Evolutionary conservation across 2,888 invertebrate genomes (phyloP), one percentile per base, ranked within the genome.

Genomic region (Argyresthia albistria): DNA sequence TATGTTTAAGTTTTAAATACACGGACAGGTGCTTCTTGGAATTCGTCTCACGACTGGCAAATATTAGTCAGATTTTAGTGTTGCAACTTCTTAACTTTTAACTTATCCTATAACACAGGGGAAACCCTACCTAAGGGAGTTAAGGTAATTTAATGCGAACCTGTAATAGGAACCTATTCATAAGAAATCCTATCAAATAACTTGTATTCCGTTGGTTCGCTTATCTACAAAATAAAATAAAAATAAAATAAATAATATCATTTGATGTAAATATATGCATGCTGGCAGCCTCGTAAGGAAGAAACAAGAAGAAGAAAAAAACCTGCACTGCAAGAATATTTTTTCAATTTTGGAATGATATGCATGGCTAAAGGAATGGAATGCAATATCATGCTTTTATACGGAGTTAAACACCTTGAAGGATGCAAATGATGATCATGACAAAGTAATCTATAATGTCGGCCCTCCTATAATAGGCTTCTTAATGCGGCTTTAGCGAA

Each of bases 271-370:
- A 12, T n/a, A n/a, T n/a, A n/a, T 25, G 25, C 4, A 35, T 35
- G 25, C 12, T 46, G 46, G 10, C n/a, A 37, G 15, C 8, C 48
- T 48, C 12, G 11, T 7, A 10, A 10, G 25, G 14, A 11, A 12
- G 36, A 9, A 36, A 10, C 14, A 36, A 36, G 12, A 36, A 14
- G 48, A 56, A 51, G 53, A 60, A 59, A 56, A 43, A 51, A 45
- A 51, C 3, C 54, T 55, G 56, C 58, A 58, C 58, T 57, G 60
- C 61, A 62, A 60, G 63, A 68, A 64, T 63, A 63, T 59, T 59
- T 63, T 25, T 67, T 69, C 69, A 70, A 70, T 66, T 69, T 66
- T 63, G 62, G 63, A 63, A 71, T 67, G 64, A 71, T 66, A 61
- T 63, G 51, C 56, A 49, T 62, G 64, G 54, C 56, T 61, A 53